phyloP scores from a whole-genome alignment of 2,113 vertebrate species.

The Pimephales promelas region DNA sequence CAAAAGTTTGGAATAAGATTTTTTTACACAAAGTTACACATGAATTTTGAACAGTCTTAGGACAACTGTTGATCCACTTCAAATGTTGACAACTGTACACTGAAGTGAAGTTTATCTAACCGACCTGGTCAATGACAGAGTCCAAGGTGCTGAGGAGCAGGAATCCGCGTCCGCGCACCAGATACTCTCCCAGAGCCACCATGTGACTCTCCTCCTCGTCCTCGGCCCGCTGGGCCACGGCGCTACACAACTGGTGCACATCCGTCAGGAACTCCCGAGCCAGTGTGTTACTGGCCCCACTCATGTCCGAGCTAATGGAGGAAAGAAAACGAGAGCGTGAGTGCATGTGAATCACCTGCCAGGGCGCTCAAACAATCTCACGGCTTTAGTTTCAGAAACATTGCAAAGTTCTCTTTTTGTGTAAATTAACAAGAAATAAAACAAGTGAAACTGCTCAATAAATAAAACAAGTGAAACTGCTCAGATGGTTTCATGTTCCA shows the following conservation, averaged over 20 bases:
- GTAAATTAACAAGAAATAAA: background rate
- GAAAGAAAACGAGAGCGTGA: background rate
- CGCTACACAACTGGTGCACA: slow-evolving; percentile 94
- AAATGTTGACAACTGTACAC: too few relatives aligned
- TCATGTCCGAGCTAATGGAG: slow-evolving; percentile 90
- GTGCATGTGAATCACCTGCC: background rate
- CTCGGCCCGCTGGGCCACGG: slow-evolving; percentile 87
- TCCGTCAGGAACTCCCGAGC: slow-evolving; percentile 96
- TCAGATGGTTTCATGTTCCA: background rate
- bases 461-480: background rate
- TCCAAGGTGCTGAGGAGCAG: slow-evolving; percentile 89
- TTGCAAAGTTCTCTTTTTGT: background rate
- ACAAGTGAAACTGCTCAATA: background rate
- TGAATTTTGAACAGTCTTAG: too few relatives aligned
- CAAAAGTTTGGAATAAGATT: background rate
- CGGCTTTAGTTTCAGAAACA: background rate
- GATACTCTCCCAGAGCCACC: slow-evolving; percentile 91
- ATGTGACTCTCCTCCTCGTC: slow-evolving; percentile 96
- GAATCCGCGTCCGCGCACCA: slow-evolving; percentile 91
- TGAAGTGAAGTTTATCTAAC: background rate
- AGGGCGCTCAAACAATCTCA: background rate
- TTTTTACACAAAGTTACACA: too few relatives aligned
- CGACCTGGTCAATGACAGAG: slow-evolving; percentile 90
- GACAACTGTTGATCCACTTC: too few relatives aligned
- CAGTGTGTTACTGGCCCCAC: slow-evolving; percentile 92